Conservation (phyloP, 2,797 vertebrate genomes). For the Carapus acus region DNA sequence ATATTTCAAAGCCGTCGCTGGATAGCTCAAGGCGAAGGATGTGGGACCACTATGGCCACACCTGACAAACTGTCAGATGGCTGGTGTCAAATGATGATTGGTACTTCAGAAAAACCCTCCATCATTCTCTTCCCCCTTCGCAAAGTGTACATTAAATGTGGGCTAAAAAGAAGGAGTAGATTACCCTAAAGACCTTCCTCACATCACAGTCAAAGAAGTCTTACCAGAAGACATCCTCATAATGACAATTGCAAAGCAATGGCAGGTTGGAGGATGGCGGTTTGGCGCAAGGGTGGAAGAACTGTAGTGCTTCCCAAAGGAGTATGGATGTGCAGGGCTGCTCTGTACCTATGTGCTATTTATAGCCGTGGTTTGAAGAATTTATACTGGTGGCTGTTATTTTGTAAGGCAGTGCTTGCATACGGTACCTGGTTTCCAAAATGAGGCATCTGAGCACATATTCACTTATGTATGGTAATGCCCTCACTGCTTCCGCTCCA, state of each 20-base stretch:
- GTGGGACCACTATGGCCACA: slow-evolving; percentile 37
- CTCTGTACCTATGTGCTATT: slow-evolving; percentile 55
- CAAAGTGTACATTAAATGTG: slow-evolving; percentile 13
- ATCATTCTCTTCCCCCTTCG: slow-evolving; percentile 43
- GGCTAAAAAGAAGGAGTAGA: slow-evolving; percentile 1
- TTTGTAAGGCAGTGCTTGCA: slow-evolving; percentile 13
- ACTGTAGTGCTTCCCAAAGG: slow-evolving; percentile 36
- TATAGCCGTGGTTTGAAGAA: slow-evolving; percentile 46
- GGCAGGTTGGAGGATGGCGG: slow-evolving; percentile 22
- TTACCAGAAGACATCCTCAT: slow-evolving; percentile 23
- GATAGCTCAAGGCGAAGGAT: slow-evolving; percentile 46
- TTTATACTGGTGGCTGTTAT: slow-evolving; percentile 32
- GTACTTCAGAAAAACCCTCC: slow-evolving; percentile 47
- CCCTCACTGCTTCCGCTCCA: neutral
- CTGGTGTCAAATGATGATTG: slow-evolving; percentile 47
- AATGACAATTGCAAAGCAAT: slow-evolving; percentile 34
- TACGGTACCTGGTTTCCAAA: slow-evolving; percentile 21
- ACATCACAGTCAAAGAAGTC: slow-evolving; percentile 20
- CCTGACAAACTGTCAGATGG: slow-evolving; percentile 58
- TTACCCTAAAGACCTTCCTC: slow-evolving; percentile 16
- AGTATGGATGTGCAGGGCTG: slow-evolving; percentile 41
- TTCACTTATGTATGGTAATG: slow-evolving; percentile 9
- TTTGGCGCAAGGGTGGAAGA: slow-evolving; percentile 42
- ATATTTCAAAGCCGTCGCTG: slow-evolving; percentile 67
- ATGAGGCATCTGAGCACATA: slow-evolving; percentile 2